These are phyloP conservation scores for Onthophagus sagittarius DNA, from an alignment of 2,888 invertebrate genomes.

Conservation along the genomic window DNA sequence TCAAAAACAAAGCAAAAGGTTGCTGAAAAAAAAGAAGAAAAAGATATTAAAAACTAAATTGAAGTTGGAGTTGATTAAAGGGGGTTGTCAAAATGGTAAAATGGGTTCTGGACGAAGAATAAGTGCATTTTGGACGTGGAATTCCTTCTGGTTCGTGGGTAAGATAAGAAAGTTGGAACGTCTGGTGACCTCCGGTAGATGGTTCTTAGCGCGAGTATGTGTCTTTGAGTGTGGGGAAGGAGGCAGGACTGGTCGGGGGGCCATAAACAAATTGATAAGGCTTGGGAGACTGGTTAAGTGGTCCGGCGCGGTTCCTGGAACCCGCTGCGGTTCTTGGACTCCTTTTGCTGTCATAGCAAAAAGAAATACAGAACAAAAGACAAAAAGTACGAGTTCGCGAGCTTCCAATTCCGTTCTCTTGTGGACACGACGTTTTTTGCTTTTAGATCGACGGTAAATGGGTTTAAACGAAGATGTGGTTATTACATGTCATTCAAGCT, in stretches of 20 bases:
- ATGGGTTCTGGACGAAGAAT: background rate
- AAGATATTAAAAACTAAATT: background rate
- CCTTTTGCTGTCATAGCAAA: background rate
- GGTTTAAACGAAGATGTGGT: background rate
- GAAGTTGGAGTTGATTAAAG: background rate
- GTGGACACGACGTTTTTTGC: constrained; percentile 2
- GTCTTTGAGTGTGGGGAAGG: constrained; percentile 18
- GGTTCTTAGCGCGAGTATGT: background rate
- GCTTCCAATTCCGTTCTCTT: constrained; percentile 8
- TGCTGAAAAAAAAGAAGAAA: background rate
- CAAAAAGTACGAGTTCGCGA: background rate
- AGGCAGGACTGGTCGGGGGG: constrained; percentile 16
- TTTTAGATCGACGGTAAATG: background rate
- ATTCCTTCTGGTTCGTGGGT: background rate
- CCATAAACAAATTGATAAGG: constrained; percentile 26
- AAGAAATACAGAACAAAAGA: background rate
- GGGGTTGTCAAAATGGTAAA: background rate
- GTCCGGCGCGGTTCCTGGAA: constrained; percentile 28
- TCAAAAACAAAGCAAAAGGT: background rate
- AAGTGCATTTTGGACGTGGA: background rate
- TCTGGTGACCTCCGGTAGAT: background rate
- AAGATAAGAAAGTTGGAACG: background rate
- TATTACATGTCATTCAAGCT: background rate
- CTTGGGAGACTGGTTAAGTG: constrained; percentile 23
- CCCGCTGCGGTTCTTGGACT: constrained; percentile 13